Base-by-base conservation (phyloP, 2,113 vertebrate genomes). In the Oryzias woworae region DNA sequence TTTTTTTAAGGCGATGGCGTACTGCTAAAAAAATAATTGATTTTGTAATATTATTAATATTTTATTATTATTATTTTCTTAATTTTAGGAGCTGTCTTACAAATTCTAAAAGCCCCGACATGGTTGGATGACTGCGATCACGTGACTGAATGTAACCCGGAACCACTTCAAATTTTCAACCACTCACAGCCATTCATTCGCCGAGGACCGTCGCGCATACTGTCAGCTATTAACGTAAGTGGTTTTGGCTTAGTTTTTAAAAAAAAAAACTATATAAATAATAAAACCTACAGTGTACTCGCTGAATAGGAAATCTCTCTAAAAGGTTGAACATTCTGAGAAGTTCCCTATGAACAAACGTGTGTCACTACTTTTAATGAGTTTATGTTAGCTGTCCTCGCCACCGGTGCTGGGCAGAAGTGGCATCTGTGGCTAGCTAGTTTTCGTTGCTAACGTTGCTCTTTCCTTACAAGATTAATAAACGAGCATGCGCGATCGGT, bases 121-220 rank as follows among this genome's bases (percentile, higher is more conserved):
- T 23, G 14, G 71, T 75, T 80, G 71, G 71, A 49, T 54, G 42
- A 61, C 53, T 43, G 14, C 1, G 8, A 36, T 69, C 87, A 90
- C 7, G 76, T 90, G 84, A 81, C 8, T 1, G 0, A 20, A 2
- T 1, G 6, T 87, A 86, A 89, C 88, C 89, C 88, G 89, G 91
- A 92, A 91, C 2, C 31, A 80, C 48, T 86, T 57, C 23, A 17
- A 24, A 51, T 86, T 82, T 87, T 71, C 54, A 80, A 67, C 80
- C 82, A 84, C 61, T 86, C 79, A 78, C 66, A 88, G 76, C 74
- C 85, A 88, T 89, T 91, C 85, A 86, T 86, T 90, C 74, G 63
- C 64, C 59, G 16, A 2, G 69, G 68, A 66, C 76, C 64, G 45
- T 77, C 64, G 71, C 62, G 58, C 58, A 83, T 66, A 87, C 75